Conservation (phyloP, 2,797 vertebrate genomes). For the Ispidina picta region DNA sequence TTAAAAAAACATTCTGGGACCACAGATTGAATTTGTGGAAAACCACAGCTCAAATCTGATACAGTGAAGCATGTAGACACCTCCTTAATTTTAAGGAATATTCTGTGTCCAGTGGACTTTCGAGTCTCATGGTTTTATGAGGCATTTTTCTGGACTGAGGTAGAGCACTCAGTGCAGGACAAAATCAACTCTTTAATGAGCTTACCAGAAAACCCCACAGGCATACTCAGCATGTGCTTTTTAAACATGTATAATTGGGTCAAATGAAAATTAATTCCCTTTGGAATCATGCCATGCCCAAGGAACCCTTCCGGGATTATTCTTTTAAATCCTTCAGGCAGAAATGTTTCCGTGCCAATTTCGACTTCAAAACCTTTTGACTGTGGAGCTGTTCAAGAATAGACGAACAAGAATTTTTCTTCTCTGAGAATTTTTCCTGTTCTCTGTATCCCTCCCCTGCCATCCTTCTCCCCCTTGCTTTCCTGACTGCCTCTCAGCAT, state of each 20-base stretch:
- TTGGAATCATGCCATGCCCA: constrained; percentile 44
- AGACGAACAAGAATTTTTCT: constrained; percentile 28
- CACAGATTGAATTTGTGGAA: background rate
- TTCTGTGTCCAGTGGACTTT: background rate
- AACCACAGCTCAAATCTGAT: background rate
- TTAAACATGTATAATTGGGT: constrained; percentile 60
- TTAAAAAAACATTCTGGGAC: background rate
- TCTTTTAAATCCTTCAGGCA: constrained; percentile 64
- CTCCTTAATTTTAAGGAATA: constrained; percentile 2
- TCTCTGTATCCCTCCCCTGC: background rate
- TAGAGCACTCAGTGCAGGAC: background rate
- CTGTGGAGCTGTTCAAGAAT: constrained; percentile 17
- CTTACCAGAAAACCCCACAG: constrained; percentile 57
- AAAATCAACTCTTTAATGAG: constrained; percentile 50
- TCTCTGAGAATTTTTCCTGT: constrained; percentile 30
- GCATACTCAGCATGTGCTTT: constrained; percentile 46
- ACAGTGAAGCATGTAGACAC: background rate
- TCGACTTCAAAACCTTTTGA: constrained; percentile 49
- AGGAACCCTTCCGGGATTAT: constrained; percentile 59
- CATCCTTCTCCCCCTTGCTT: background rate
- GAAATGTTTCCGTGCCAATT: constrained; percentile 55
- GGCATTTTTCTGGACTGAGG: constrained; percentile 37
- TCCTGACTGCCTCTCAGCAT: background rate
- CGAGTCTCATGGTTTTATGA: background rate
- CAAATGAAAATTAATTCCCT: constrained; percentile 69